Conservation (phyloP, 2,797 vertebrate genomes). For the Neosilurus mollespiculum region DNA sequence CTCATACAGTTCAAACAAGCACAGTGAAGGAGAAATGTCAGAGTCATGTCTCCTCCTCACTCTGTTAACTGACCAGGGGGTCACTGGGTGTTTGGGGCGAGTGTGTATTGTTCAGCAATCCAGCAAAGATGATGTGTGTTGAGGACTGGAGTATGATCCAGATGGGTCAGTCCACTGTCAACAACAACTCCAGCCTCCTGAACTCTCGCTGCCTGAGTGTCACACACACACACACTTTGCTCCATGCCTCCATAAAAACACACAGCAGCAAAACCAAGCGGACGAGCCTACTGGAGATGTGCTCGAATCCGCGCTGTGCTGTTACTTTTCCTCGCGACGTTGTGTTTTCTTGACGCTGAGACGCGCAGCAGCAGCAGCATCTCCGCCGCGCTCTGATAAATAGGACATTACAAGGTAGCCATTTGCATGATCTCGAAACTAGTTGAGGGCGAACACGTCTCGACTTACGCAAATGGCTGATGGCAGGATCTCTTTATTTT, state of each 20-base stretch:
- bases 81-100: not conserved
- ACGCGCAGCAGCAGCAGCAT: not conserved
- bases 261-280: not conserved
- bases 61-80: not conserved
- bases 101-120: conserved; percentile 24
- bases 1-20: not conserved
- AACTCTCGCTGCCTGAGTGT: not conserved
- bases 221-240: not conserved
- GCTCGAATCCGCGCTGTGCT: not conserved
- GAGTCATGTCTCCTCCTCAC: not conserved
- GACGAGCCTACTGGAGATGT: not conserved
- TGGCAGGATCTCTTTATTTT: conserved; percentile 58
- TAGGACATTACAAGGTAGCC: conserved; percentile 58
- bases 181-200: conserved; percentile 20
- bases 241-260: not conserved
- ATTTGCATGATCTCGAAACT: conserved; percentile 62
- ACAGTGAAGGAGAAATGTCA: not conserved
- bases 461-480: conserved; percentile 64
- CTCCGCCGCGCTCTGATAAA: conserved; percentile 37
- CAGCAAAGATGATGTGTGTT: not conserved
- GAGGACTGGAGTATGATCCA: not conserved
- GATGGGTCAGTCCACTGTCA: not conserved
- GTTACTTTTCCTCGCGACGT: not conserved
- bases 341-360: not conserved
- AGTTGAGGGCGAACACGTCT: conserved; percentile 61